phyloP scores from a whole-genome alignment of 2,888 invertebrate genomes.

The Prosapia bicincta region DNA sequence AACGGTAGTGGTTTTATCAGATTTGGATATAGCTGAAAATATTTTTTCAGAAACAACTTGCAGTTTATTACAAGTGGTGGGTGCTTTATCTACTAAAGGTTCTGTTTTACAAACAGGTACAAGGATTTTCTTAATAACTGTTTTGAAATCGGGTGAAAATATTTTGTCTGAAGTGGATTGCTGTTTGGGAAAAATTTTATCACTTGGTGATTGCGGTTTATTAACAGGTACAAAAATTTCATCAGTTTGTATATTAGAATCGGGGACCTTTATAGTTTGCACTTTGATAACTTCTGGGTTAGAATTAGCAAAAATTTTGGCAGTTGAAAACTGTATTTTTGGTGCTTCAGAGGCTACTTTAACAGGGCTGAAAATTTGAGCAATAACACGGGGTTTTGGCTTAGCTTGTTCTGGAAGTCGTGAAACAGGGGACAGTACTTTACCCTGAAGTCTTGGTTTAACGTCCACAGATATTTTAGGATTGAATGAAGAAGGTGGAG shows the following conservation, averaged over 20 bases:
- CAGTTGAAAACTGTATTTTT: not conserved
- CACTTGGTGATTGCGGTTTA: not conserved
- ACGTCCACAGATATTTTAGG: not conserved
- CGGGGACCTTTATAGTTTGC: not conserved
- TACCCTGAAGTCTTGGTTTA: not conserved
- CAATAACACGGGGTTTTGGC: not conserved
- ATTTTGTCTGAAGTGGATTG: not conserved
- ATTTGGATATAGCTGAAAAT: not conserved
- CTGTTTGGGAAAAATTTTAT: not conserved
- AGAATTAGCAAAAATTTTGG: not conserved
- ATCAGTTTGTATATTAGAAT: not conserved
- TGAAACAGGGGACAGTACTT: not conserved
- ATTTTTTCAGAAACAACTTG: constrained; percentile 26
- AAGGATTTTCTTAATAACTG: not conserved
- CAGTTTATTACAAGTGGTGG: not conserved
- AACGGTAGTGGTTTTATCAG: not conserved
- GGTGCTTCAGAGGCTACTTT: not conserved
- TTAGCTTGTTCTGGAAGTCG: not conserved
- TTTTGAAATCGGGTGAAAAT: not conserved
- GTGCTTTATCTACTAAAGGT: not conserved
- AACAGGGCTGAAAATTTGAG: not conserved
- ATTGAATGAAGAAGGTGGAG: not conserved
- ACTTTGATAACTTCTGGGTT: not conserved
- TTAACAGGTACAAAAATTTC: not conserved
- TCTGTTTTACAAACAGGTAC: not conserved